Percentiles rank a stretch among this genome's conserved stretches.
Conservation (phyloP, 2,113 vertebrate genomes). For the Stegostoma tigrinum region DNA sequence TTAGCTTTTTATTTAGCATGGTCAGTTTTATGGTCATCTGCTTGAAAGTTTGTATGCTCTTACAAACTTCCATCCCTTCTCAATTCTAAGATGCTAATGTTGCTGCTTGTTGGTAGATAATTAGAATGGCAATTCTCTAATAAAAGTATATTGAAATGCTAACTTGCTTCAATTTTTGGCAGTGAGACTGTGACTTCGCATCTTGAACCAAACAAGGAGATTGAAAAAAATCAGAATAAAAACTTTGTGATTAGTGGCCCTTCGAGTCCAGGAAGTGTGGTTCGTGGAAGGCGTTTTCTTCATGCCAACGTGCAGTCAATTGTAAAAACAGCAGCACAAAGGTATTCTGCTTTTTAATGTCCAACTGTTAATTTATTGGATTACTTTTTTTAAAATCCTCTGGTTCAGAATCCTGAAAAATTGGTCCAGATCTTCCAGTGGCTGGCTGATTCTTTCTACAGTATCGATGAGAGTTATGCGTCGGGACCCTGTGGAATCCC, state of each 20-base stretch:
- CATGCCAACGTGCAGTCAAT: slow-evolving; percentile 64
- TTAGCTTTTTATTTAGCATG: background rate
- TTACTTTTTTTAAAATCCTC: background rate
- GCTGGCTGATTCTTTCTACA: too few species aligned
- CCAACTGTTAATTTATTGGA: background rate
- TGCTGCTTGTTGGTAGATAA: background rate
- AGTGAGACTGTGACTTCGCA: slow-evolving; percentile 67
- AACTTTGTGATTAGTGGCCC: slow-evolving; percentile 51
- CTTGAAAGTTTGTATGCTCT: background rate
- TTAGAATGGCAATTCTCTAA: background rate
- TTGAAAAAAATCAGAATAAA: slow-evolving; percentile 50
- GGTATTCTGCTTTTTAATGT: slow-evolving; percentile 54
- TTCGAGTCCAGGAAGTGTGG: slow-evolving; percentile 62
- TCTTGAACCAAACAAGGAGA: slow-evolving; percentile 28
- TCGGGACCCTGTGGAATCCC: too few species aligned
- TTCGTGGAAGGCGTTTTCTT: slow-evolving; percentile 80
- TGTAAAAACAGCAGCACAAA: slow-evolving; percentile 76
- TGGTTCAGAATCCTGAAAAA: background rate
- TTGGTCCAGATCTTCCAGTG: too few species aligned
- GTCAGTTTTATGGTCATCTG: background rate
- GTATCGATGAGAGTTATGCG: too few species aligned
- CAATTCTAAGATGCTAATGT: too few species aligned
- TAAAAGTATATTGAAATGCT: background rate
- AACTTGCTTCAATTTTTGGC: slow-evolving; percentile 37
- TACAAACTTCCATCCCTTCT: background rate